Evolutionary conservation across 2,113 vertebrate species (phyloP).

Genomic region (Mobula birostris): DNA sequence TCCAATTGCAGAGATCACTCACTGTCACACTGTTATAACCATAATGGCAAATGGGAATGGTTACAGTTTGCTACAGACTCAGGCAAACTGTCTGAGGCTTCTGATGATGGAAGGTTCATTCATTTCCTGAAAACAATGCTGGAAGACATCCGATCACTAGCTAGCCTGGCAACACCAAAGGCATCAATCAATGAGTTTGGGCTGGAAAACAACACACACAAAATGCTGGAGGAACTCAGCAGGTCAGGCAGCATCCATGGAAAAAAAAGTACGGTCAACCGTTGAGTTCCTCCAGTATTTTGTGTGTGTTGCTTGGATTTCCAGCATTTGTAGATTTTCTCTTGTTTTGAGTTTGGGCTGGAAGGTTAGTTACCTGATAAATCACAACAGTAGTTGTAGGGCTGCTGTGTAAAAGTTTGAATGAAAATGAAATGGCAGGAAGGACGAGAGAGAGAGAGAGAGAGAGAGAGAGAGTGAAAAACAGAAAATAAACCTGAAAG

Average conservation of each 20-base stretch:
- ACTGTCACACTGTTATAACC: background rate
- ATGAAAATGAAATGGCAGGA: no score
- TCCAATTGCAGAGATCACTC: background rate
- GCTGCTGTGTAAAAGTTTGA: background rate
- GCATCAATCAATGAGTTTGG: background rate
- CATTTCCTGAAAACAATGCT: background rate
- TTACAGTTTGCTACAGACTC: background rate
- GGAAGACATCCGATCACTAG: background rate
- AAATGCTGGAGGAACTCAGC: no score
- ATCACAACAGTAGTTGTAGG: background rate
- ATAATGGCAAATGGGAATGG: background rate
- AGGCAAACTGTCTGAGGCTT: background rate
- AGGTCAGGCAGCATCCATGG: no score
- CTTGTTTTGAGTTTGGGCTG: background rate
- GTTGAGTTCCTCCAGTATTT: no score
- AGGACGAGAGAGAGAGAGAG: background rate
- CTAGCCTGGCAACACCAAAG: background rate
- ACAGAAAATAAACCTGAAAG: background rate
- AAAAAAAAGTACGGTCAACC: no score
- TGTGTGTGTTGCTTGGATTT: no score
- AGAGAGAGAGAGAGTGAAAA: background rate
- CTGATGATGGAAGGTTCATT: background rate
- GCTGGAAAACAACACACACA: background rate
- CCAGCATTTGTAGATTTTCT: no score
- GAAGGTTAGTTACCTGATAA: background rate